Evolutionary conservation across 2,888 invertebrate genomes (phyloP), one percentile per base, ranked within the genome.

Genomic region (Hirtodrosophila confusa): DNA sequence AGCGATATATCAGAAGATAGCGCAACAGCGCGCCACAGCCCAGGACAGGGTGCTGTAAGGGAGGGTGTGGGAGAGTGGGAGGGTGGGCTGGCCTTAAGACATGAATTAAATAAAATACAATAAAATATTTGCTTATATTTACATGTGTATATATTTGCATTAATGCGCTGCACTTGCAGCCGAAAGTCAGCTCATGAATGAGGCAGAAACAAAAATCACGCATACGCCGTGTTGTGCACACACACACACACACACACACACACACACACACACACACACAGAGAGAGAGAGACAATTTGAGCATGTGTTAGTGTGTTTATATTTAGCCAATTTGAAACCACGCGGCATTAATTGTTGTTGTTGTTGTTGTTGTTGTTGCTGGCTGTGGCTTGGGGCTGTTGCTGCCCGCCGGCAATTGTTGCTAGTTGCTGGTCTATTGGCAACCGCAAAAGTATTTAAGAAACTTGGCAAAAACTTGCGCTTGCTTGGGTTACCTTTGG

Each of bases 371-470:
- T 56, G 55, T 37, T 35, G 49, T 50, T 63, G 61, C 36, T 56
- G 63, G 41, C 47, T 49, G 50, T n/a, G 49, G 23, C 33, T 47
- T 49, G 64, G 48, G 60, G 62, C 33, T 37, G 41, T 23, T 67
- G 35, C 11, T 41, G 58, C 27, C 40, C 49, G 58, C 51, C 51
- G 56, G 49, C 35, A 31, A 37, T 23, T 67, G 35, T 23, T 43
- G 58, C 27, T 5, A 33, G 17, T 36, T 50, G 27, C 35, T 41
- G 33, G 58, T 33, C 45, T 48, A 41, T 57, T 63, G 55, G 55
- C 74, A 69, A 74, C 80, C 72, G 78, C 87, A 86, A 84, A 82
- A 82, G 80, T 82, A 82, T 86, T 82, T 86, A 86, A 82, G 80
- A 84, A 82, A 82, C 72, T 82, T 80, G 69, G 58, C 55, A 12